phyloP scores from a whole-genome alignment of 2,113 vertebrate genomes.

The Rynchops niger region DNA sequence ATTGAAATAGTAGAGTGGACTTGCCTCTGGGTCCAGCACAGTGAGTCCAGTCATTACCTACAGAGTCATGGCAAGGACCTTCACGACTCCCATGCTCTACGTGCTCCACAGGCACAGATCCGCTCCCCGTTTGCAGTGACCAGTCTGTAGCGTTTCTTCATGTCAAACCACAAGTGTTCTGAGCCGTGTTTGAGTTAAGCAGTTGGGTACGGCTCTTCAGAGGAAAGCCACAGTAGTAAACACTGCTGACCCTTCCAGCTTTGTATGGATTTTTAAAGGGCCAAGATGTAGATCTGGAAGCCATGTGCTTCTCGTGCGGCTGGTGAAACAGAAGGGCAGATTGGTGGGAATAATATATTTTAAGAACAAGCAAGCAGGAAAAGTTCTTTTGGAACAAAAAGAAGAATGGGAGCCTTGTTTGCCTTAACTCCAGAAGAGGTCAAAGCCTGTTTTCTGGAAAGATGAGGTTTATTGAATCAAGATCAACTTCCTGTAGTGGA shows the following conservation, averaged over 20 bases:
- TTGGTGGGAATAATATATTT: not conserved
- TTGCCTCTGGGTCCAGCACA: not conserved
- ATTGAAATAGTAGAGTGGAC: not conserved
- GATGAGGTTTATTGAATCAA: not conserved
- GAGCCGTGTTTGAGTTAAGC: not conserved
- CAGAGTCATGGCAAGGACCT: not conserved
- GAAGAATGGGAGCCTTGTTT: not conserved
- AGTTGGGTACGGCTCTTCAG: not conserved
- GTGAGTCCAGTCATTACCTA: not conserved
- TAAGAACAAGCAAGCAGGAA: not conserved
- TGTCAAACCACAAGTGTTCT: fast-evolving
- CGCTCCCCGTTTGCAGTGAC: not conserved
- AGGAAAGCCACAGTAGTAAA: not conserved
- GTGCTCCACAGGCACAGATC: not conserved
- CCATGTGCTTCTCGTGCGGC: not conserved
- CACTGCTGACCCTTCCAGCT: not conserved
- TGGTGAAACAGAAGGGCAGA: not conserved
- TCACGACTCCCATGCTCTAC: fast-evolving
- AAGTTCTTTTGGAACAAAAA: not conserved
- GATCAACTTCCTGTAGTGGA: not conserved
- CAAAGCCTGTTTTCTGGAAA: not conserved
- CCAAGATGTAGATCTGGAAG: not conserved
- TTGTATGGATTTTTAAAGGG: not conserved
- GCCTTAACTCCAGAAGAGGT: not conserved
- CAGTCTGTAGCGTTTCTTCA: not conserved